Percentiles rank a stretch among this genome's conserved stretches.
Conservation (phyloP, 2,113 vertebrate species). For the Irena cyanogastra region DNA sequence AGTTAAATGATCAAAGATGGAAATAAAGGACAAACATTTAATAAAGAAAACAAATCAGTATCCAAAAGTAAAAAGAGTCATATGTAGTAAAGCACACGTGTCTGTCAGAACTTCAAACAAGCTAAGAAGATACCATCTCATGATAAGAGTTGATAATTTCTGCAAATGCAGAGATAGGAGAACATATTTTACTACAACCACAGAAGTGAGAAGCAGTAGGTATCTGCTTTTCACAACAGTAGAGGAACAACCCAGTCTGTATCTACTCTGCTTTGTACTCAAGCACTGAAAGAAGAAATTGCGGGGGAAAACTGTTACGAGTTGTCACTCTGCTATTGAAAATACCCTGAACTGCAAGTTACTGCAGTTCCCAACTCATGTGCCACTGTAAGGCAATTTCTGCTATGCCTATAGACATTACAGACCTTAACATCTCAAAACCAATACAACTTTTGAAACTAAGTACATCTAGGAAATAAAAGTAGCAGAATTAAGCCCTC, state of each 20-base stretch:
- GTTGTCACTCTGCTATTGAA: background rate
- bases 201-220: background rate
- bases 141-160: background rate
- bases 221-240: background rate
- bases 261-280: background rate
- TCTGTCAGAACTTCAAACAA: background rate
- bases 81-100: background rate
- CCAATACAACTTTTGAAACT: background rate
- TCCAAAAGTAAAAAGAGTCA: background rate
- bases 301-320: accelerated
- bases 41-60: background rate
- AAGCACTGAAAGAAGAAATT: background rate
- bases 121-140: background rate
- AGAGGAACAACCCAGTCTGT: background rate
- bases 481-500: background rate
- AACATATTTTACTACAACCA: background rate
- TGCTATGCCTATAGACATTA: background rate
- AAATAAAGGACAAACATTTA: background rate
- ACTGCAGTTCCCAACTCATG: background rate
- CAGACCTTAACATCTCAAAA: background rate
- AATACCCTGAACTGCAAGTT: background rate
- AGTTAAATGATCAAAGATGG: constrained; percentile 47
- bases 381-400: background rate
- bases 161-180: background rate
- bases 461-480: background rate